These are phyloP conservation scores for Synanthedon myopaeformis DNA, from an alignment of 2,888 invertebrate genomes.

Conservation along the genomic window DNA sequence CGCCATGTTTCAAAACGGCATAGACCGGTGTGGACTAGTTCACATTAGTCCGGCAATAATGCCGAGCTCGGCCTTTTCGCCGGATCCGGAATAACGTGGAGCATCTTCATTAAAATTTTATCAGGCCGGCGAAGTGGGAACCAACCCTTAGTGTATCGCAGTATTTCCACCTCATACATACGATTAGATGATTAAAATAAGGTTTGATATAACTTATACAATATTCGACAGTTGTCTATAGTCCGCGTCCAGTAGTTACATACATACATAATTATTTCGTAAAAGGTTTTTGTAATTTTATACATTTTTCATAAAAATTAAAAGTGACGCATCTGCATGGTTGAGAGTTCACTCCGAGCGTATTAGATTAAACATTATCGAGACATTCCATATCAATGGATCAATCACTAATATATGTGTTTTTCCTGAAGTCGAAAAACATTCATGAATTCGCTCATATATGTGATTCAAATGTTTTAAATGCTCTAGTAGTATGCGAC, in stretches of 20 bases:
- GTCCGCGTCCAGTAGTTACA: slow-evolving; percentile 31
- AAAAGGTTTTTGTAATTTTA: slow-evolving; percentile 66
- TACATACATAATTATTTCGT: slow-evolving; percentile 42
- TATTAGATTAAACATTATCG: slow-evolving; percentile 54
- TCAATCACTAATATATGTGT: not conserved
- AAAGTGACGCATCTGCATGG: slow-evolving; percentile 49
- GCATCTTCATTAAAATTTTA: no score
- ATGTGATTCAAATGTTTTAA: slow-evolving; percentile 2
- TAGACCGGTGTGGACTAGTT: no score
- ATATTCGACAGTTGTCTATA: slow-evolving; percentile 42
- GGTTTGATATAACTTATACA: slow-evolving; percentile 62
- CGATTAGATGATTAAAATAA: slow-evolving; percentile 36
- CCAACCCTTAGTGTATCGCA: slow-evolving; percentile 21
- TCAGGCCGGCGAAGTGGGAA: not conserved
- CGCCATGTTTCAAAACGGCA: no score
- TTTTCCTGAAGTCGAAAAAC: not conserved
- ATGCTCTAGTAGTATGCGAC: not conserved
- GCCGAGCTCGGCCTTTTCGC: no score
- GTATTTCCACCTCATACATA: slow-evolving; percentile 46
- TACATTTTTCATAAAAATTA: slow-evolving; percentile 63
- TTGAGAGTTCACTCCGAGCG: slow-evolving; percentile 39
- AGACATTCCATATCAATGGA: slow-evolving; percentile 68
- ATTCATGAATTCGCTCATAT: not conserved
- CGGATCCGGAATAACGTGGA: no score
- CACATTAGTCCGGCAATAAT: no score